These are phyloP conservation scores for Lycocerus yunnanus DNA, from an alignment of 2,888 invertebrate species.

Conservation along the genomic window DNA sequence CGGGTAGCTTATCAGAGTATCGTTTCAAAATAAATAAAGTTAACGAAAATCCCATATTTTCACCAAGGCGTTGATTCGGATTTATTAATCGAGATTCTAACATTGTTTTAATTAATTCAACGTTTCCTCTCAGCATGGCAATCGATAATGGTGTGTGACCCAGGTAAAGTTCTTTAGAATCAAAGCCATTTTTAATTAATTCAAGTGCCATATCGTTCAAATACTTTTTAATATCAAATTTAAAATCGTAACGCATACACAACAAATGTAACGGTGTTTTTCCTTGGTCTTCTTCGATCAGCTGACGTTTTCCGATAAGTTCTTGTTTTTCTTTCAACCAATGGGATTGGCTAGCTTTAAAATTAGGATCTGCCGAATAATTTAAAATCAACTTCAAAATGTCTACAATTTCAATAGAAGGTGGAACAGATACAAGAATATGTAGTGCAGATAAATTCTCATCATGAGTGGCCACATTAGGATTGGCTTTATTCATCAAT, in stretches of 20 bases:
- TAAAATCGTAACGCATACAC: conserved; percentile 48
- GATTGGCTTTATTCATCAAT: conserved; percentile 42
- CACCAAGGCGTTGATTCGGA: conserved; percentile 43
- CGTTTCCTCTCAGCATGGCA: conserved; percentile 49
- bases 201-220: conserved; percentile 11
- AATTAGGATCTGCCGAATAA: conserved; percentile 45
- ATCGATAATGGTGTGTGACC: conserved; percentile 51
- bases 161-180: conserved; percentile 41
- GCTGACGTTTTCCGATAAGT: conserved; percentile 34
- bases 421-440: conserved; percentile 42
- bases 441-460: conserved; percentile 47
- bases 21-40: conserved; percentile 46
- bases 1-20: conserved; percentile 40
- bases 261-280: conserved; percentile 52
- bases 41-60: conserved; percentile 48
- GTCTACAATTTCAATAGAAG: conserved; percentile 33
- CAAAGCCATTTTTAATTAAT: conserved; percentile 2
- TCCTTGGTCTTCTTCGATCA: conserved; percentile 38
- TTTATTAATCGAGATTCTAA: conserved; percentile 39
- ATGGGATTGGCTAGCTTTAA: conserved; percentile 40
- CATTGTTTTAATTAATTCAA: conserved; percentile 40
- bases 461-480: conserved; percentile 37
- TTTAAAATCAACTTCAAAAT: conserved; percentile 42
- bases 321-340: conserved; percentile 43
- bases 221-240: conserved; percentile 33